These are phyloP conservation scores for Dreissena rostriformis DNA, from an alignment of 1,140 invertebrate genomes.

Conservation along the genomic window DNA sequence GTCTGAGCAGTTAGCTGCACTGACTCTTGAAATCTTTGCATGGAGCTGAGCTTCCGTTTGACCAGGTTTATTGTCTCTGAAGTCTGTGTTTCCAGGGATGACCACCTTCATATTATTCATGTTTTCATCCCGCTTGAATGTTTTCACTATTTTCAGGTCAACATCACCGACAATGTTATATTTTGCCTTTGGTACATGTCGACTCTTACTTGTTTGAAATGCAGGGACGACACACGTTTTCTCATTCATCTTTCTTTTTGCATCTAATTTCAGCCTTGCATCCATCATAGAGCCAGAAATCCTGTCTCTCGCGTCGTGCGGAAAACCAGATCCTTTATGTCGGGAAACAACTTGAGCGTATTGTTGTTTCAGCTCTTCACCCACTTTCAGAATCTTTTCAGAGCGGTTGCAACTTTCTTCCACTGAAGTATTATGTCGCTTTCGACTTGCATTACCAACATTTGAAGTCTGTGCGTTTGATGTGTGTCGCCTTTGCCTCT, in stretches of 20 bases:
- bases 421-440: constrained; percentile 6
- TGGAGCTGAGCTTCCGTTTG: not conserved
- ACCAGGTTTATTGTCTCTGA: not conserved
- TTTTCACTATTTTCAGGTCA: constrained; percentile 6
- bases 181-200: not conserved
- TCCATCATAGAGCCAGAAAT: not conserved
- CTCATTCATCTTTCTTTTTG: not conserved
- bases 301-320: not conserved
- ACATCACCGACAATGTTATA: not conserved
- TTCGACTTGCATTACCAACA: not conserved
- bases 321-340: too few relatives aligned
- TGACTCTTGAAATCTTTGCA: not conserved
- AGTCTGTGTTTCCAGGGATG: not conserved
- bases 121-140: not conserved
- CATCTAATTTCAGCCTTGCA: not conserved
- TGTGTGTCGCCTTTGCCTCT: not conserved
- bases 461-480: not conserved
- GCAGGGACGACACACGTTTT: not conserved
- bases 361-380: not conserved
- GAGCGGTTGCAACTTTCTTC: not conserved
- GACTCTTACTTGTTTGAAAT: not conserved
- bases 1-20: not conserved
- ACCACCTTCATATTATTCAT: not conserved
- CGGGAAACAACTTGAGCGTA: not conserved
- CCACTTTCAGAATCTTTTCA: not conserved